Base-by-base conservation (phyloP, 2,888 invertebrate genomes). In the Lordiphosa andalusiaca region DNA sequence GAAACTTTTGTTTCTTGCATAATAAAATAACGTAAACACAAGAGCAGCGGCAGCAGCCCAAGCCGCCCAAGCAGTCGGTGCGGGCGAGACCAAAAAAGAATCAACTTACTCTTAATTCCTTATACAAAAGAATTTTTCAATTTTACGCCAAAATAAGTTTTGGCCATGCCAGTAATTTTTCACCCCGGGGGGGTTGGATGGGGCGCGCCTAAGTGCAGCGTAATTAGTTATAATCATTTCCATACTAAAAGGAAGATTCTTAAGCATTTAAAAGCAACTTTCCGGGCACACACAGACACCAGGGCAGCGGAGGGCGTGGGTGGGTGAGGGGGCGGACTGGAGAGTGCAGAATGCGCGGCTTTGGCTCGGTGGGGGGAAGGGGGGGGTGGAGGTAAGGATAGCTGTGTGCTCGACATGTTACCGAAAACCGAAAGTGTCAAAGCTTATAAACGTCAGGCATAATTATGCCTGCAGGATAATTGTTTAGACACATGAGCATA, bases 91-190 rank as follows among this genome's bases (percentile, higher is more conserved):
- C 16, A 25, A 47, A 47, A 55, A 61, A 61, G 41, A 67, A 75
- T 72, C 66, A 69, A 74, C 70, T 77, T 66, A 62, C 63, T 65
- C 74, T 81, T 78, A 81, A 78, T 80, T 77, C 71, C 64, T 71
- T 69, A 65, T 67, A 74, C 62, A 69, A 73, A 86, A 73, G 87
- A 88, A 88, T 88, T 87, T 87, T 87, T 87, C 85, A 87, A 87
- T 88, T 87, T 87, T 85, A 86, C 88, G 88, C 84, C 85, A 85
- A 88, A 86, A 86, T 86, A 85, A 84, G 85, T 86, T 87, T 84
- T 68, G 71, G 69, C 68, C 84, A 75, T 72, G 77, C 73, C 85
- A 84, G 85, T 75, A 83, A 84, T 80, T 82, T 80, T 82, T 84
- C 83, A 84, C 70, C n/a, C 3, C 9, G 1, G 0, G 35, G 61